Evolutionary conservation across 2,888 invertebrate genomes (phyloP), one percentile per base, ranked within the genome.

Genomic region (Erebia aethiops): DNA sequence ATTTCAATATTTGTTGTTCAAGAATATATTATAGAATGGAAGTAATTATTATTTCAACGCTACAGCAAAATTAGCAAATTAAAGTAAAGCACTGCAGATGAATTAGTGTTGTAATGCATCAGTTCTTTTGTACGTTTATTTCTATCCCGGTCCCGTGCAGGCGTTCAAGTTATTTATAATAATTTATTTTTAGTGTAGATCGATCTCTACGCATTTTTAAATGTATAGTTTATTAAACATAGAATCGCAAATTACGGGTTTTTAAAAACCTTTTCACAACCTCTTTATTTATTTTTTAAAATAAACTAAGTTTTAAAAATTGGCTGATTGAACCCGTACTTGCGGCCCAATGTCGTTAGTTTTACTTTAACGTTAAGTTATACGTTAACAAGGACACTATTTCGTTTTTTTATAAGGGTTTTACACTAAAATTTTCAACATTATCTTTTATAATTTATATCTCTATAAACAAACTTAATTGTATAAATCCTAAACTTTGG

Each of bases 401-500:
- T 92, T 92, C 92, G 92, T 92, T 91, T 89, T 82, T 82, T 83
- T 58, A 82, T 82, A 82, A 82, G 79, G 79, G 84, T 87, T 89
- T 89, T 91, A 92, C 90, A 91, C 88, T 90, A 89, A 87, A 83
- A 82, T 81, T 84, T 82, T 83, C 83, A 85, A 84, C 80, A 81
- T 86, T 86, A 87, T 86, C 60, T n/a, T 76, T 80, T 76, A 84
- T 87, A 85, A 87, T 87, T 88, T 86, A 87, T 87, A 87, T 79
- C 80, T 86, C 91, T 89, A 90, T 87, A 86, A 90, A 82, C 84
- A 84, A 92, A 91, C 91, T 90, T 91, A 90, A 85, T 82, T 82
- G 78, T 84, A 87, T 86, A 90, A 89, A 88, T 84, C 85, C 88
- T 90, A 90, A 85, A 74, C 86, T 90, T 92, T 93, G 92, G 93